Base-by-base conservation (phyloP, 2,888 invertebrate genomes). In the Spodoptera picta region DNA sequence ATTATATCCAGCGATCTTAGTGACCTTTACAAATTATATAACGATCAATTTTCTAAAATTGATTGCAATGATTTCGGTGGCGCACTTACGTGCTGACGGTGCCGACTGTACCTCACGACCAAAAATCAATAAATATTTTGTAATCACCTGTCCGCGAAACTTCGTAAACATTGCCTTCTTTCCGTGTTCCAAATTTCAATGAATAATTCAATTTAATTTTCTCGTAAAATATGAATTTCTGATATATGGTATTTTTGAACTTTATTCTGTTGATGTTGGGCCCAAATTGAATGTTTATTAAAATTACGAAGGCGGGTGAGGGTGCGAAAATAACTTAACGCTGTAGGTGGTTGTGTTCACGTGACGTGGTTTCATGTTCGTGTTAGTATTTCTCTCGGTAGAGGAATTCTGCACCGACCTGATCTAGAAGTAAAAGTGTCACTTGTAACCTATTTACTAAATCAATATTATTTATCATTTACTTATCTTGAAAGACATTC, bases 141-240 rank as follows among this genome's bases (percentile, higher is more conserved):
- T 65, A 75, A 73, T 77, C 57, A 60, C 62, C 57, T 50, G 67
- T 68, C 61, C 46, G 48, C 54, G 27, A 47, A 54, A 56, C 55
- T 71, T 64, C 79, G 60, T 71, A 75, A 80, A 76, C 69, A 73
- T 54, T 46, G 50, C 2, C 23, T 49, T 52, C 43, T 69, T 69
- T 65, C 50, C 45, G 27, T 50, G 56, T 56, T 59, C 59, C 41
- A 48, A 57, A 63, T 59, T 69, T 36, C 58, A 53, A 75, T 79
- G 76, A 79, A 80, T 80, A 73, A 75, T 80, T 75, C 56, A 80
- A 76, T 75, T 70, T 67, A 58, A 10, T 73, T 67, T 63, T 68
- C 36, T 36, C 60, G 69, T 65, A 66, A 67, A 73, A 75, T 60
- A 59, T 54, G 41, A 50, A 60, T 41, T 24, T 61, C n/a, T 36